A percentile compares a stretch with the other conserved stretches of the same genome.
Conservation (phyloP, 2,797 vertebrate genomes). For the Brachyrhaphis roseni region DNA sequence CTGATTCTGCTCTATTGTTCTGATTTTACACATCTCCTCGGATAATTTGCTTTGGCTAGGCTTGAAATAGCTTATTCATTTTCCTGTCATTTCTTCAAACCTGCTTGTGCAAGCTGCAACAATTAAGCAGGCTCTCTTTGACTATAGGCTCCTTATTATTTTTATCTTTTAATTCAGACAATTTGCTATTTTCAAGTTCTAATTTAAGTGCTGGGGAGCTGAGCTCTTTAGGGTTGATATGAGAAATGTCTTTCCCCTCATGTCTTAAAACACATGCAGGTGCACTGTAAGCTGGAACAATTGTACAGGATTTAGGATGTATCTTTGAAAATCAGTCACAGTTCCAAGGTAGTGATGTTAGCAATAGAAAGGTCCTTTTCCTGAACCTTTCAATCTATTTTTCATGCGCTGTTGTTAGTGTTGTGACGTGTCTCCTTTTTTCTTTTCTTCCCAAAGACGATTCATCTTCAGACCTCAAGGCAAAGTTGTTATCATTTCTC, state of each 20-base stretch:
- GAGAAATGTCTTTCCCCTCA: background rate
- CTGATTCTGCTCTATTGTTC: slow-evolving; percentile 32
- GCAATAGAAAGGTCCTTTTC: slow-evolving; percentile 37
- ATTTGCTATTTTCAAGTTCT: slow-evolving; percentile 34
- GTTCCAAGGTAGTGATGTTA: slow-evolving; percentile 32
- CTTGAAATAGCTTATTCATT: slow-evolving; percentile 45
- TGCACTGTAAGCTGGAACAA: background rate
- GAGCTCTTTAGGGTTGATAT: background rate
- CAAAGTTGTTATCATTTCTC: slow-evolving; percentile 36
- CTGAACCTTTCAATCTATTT: slow-evolving; percentile 43
- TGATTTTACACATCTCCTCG: slow-evolving; percentile 16
- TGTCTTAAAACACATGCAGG: background rate
- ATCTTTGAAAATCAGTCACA: slow-evolving; percentile 52
- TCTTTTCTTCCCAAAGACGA: slow-evolving; percentile 1
- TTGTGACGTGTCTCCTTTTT: slow-evolving; percentile 2
- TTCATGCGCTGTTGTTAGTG: slow-evolving; percentile 19
- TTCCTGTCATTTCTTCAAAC: slow-evolving; percentile 19
- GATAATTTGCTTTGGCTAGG: slow-evolving; percentile 46
- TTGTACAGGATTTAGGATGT: slow-evolving; percentile 15
- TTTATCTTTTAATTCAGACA: slow-evolving; percentile 22
- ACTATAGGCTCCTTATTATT: slow-evolving; percentile 25
- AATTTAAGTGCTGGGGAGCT: slow-evolving; percentile 30
- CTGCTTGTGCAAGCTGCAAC: slow-evolving; percentile 27
- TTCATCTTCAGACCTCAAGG: slow-evolving; percentile 33
- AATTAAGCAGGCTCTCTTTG: slow-evolving; percentile 15